phyloP scores from a whole-genome alignment of 2,888 invertebrate genomes.

The Thelaira solivaga region DNA sequence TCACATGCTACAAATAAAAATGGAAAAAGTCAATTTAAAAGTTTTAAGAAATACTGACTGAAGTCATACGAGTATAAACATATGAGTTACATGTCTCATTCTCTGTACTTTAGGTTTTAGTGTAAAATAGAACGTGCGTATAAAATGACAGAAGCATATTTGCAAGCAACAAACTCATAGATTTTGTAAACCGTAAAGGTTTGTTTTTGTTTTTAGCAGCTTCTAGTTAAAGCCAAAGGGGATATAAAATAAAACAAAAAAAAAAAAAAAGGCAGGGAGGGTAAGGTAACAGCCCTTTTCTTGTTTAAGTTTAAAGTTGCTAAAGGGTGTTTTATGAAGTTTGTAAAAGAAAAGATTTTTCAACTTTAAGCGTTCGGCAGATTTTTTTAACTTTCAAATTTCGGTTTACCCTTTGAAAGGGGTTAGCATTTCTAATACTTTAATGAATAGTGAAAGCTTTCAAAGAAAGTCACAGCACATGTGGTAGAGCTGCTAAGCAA shows the following conservation, averaged over 20 bases:
- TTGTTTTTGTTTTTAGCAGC: too few species aligned
- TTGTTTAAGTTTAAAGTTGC: too few species aligned
- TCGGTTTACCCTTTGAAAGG: not conserved
- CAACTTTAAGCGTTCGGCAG: too few species aligned
- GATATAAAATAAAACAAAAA: not conserved
- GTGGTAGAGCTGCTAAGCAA: not conserved
- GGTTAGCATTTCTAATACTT: too few species aligned
- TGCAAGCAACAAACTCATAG: slow-evolving; percentile 10
- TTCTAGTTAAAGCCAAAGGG: slow-evolving; percentile 3
- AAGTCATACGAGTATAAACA: slow-evolving; percentile 3
- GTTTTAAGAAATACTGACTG: not conserved
- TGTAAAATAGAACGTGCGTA: slow-evolving; percentile 53
- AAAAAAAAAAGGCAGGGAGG: too few species aligned
- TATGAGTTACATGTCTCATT: not conserved
- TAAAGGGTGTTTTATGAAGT: too few species aligned
- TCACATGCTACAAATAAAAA: slow-evolving; percentile 27
- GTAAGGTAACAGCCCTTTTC: too few species aligned
- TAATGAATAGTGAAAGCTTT: not conserved
- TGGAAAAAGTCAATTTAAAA: slow-evolving; percentile 28
- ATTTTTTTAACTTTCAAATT: not conserved
- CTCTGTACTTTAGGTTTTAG: slow-evolving; percentile 28
- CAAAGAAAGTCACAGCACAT: not conserved
- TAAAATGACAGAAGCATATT: slow-evolving; percentile 46
- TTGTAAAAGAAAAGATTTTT: too few species aligned
- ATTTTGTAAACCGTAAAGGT: slow-evolving; percentile 34